Evolutionary conservation across 2,113 vertebrate genomes (phyloP).

Genomic region (Synchiropus splendidus): DNA sequence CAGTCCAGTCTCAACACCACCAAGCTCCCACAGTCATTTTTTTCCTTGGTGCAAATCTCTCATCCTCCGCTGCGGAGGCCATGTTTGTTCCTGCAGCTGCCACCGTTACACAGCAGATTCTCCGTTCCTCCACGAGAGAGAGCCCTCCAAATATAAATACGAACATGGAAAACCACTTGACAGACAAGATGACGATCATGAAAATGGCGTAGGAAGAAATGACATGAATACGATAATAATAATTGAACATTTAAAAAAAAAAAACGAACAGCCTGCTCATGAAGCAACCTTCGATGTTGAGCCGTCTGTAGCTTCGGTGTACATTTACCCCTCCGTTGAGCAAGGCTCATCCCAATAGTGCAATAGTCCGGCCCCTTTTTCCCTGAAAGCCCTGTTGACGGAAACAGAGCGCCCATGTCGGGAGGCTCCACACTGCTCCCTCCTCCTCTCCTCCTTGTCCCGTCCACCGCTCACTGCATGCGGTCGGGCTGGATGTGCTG

Average conservation of each 20-base stretch:
- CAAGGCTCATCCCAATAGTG: conserved; percentile 55
- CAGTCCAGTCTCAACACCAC: conserved; percentile 15
- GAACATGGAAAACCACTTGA: conserved; percentile 41
- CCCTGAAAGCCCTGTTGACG: conserved; percentile 16
- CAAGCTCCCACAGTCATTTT: conserved; percentile 9
- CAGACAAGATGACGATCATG: conserved; percentile 30
- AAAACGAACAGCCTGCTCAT: conserved; percentile 46
- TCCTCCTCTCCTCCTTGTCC: not conserved
- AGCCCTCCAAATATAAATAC: conserved; percentile 23
- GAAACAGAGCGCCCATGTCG: conserved; percentile 18
- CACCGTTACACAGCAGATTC: conserved; percentile 31
- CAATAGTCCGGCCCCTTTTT: conserved; percentile 50
- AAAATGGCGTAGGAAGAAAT: conserved; percentile 44
- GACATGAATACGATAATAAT: conserved; percentile 63
- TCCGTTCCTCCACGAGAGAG: conserved; percentile 16
- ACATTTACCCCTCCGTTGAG: conserved; percentile 28
- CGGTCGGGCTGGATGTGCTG: conserved; percentile 84
- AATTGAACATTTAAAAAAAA: conserved; percentile 29
- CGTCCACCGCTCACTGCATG: conserved; percentile 70
- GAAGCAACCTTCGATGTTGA: conserved; percentile 33
- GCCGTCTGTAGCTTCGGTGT: conserved; percentile 38
- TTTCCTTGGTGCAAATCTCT: not conserved
- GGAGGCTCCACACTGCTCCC: conserved; percentile 1
- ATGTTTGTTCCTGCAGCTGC: not conserved
- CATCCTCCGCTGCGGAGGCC: not conserved